These are phyloP conservation scores for Ornithoptera alexandrae DNA, from an alignment of 2,888 invertebrate species.

Conservation along the genomic window DNA sequence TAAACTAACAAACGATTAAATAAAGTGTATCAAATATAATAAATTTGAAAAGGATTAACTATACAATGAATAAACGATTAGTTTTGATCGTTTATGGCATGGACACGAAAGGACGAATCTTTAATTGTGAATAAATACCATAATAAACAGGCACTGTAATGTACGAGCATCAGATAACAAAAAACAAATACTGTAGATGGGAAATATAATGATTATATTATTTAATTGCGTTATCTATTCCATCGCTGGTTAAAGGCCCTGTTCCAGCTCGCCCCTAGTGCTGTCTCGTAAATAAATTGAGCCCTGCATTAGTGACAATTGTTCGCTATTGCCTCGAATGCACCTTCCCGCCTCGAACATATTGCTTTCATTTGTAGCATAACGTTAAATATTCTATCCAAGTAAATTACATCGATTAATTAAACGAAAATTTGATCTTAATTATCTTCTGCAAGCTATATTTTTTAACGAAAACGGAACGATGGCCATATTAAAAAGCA, in stretches of 20 bases:
- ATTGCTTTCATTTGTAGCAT: slow-evolving; percentile 15
- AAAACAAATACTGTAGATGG: background rate
- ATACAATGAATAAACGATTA: background rate
- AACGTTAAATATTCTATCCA: slow-evolving; percentile 5
- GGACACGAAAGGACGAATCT: background rate
- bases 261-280: slow-evolving; percentile 69
- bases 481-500: too few species aligned
- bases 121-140: too few species aligned
- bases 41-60: background rate
- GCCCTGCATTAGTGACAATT: slow-evolving; percentile 79
- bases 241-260: slow-evolving; percentile 42
- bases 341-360: slow-evolving; percentile 46
- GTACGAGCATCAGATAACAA: too few species aligned
- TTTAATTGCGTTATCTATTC: slow-evolving; percentile 45
- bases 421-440: background rate
- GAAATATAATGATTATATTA: background rate
- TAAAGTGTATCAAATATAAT: background rate
- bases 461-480: too few species aligned
- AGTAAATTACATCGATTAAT: background rate
- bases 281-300: slow-evolving; percentile 78
- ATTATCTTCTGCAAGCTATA: background rate
- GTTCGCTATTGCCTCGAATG: slow-evolving; percentile 71
- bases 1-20: background rate
- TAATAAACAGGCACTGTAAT: background rate
- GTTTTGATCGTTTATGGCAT: background rate